Evolutionary conservation across 2,888 invertebrate species (phyloP).

Genomic region (Mimumesa dahlbomi): DNA sequence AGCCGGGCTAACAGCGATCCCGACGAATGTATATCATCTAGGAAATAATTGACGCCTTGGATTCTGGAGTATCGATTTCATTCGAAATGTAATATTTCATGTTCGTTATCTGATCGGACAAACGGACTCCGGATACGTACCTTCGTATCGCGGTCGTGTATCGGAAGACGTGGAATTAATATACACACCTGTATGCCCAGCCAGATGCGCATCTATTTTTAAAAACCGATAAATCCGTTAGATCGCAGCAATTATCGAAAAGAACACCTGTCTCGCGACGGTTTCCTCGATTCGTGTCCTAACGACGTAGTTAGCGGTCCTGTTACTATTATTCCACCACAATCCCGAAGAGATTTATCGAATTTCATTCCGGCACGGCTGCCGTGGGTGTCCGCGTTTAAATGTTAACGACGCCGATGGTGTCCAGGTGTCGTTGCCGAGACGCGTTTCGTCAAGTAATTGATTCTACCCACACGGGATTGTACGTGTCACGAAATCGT

Average conservation of each 20-base stretch:
- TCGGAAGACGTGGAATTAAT: too few species aligned
- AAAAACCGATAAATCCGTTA: not conserved
- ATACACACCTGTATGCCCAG: too few species aligned
- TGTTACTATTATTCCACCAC: slow-evolving; percentile 58
- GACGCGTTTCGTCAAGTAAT: slow-evolving; percentile 53
- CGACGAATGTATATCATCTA: slow-evolving; percentile 20
- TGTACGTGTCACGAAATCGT: slow-evolving; percentile 9
- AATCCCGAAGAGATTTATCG: slow-evolving; percentile 55
- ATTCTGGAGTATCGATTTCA: slow-evolving; percentile 9
- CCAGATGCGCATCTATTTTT: not conserved
- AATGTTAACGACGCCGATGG: slow-evolving; percentile 55
- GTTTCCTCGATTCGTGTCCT: slow-evolving; percentile 10
- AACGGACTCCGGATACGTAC: not conserved
- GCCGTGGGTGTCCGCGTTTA: slow-evolving; percentile 57
- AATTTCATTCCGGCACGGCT: slow-evolving; percentile 30
- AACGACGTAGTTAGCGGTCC: slow-evolving; percentile 57
- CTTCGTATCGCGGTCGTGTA: too few species aligned
- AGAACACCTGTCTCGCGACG: not conserved
- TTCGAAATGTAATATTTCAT: slow-evolving; percentile 20
- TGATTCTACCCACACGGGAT: slow-evolving; percentile 64
- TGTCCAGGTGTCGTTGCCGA: slow-evolving; percentile 50
- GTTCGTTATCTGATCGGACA: slow-evolving; percentile 15
- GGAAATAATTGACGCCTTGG: slow-evolving; percentile 21
- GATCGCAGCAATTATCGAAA: not conserved
- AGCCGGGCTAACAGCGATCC: slow-evolving; percentile 27